Base-by-base conservation (phyloP, 2,888 invertebrate genomes). In the Quadriops clusia region DNA sequence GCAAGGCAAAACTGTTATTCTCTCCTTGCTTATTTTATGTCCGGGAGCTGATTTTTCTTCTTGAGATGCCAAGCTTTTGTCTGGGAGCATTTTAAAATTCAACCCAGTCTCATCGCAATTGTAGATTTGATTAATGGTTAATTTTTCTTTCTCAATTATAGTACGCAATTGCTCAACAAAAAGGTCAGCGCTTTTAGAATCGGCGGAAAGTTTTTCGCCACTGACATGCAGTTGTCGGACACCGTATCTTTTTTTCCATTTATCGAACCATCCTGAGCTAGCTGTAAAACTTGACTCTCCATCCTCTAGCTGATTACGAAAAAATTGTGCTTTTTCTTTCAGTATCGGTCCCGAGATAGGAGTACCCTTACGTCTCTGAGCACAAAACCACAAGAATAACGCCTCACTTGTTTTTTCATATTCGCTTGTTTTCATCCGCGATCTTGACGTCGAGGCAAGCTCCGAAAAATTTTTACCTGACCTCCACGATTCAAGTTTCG, bases 61-160 rank as follows among this genome's bases (percentile, higher is more conserved):
- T 17, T 33, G 29, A 12, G 37, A 30, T 24, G 39, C 39, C 13
- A 42, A 27, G 21, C 36, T 39, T 33, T 39, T 44, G 15, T 30
- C 32, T n/a, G 38, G 40, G 34, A 45, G 34, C 32, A 38, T 30
- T 35, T 39, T 43, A 33, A 34, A 45, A 35, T 41, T 38, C 12
- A 43, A 24, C 5, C 41, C 40, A 23, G 38, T 40, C 30, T 45
- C 39, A 22, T 40, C 39, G 12, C 34, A 33, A 20, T 44, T 43
- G 25, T 35, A 40, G 15, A 43, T n/a, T n/a, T n/a, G n/a, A n/a
- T n/a, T n/a, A n/a, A n/a, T n/a, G n/a, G n/a, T n/a, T n/a, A n/a
- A n/a, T n/a, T n/a, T n/a, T n/a, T n/a, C n/a, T n/a, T n/a, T 36
- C 27, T 30, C 33, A n/a, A 18, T 29, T 33, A 16, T 18, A 30